Base-by-base conservation (phyloP, 2,797 vertebrate genomes). In the Anableps anableps region DNA sequence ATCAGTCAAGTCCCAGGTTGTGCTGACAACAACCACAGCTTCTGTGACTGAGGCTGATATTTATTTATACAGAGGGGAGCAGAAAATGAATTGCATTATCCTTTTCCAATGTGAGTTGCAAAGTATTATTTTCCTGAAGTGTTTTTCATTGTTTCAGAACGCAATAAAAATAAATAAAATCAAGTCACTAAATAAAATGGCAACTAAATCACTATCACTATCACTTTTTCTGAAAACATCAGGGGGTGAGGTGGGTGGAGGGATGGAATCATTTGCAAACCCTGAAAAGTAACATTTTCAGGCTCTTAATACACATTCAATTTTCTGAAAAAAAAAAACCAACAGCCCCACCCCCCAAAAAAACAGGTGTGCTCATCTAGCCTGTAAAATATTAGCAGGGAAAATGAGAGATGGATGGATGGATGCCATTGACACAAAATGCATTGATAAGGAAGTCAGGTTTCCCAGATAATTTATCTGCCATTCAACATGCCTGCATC, bases 81-180 rank as follows among this genome's bases (percentile, higher is more conserved):
- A 34, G 72, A 10, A 50, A 73, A 50, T 73, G 45, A 73, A 51
- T 51, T 51, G 48, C 29, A 73, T 73, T 34, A 72, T 48, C 43
- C n/a, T 48, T 72, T 48, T 48, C 43, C 43, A 72, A 48, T 47
- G 70, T 17, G 70, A 72, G n/a, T 48, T 47, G 41, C 64, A 38
- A 68, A 68, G 23, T 36, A 41, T 68, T 41, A 41, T 68, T 68
- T 68, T 26, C 64, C 36, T 72, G 13, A 29, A 72, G n/a, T 72
- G 45, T 19, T 48, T 48, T 31, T 48, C 43, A 4, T 68, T 68
- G 64, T 11, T 68, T 1, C 64, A 41, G 64, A 41, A 23, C 36
- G 23, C 64, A 68, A 13, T 41, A 21, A 23, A 68, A 41, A 36
- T 9, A 38, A 68, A 68, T 68, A 41, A 68, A 68, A 68, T n/a